Evolutionary conservation across 1,140 invertebrate species (phyloP), one percentile per base, ranked within the genome.

Genomic region (Drosophila mayri): DNA sequence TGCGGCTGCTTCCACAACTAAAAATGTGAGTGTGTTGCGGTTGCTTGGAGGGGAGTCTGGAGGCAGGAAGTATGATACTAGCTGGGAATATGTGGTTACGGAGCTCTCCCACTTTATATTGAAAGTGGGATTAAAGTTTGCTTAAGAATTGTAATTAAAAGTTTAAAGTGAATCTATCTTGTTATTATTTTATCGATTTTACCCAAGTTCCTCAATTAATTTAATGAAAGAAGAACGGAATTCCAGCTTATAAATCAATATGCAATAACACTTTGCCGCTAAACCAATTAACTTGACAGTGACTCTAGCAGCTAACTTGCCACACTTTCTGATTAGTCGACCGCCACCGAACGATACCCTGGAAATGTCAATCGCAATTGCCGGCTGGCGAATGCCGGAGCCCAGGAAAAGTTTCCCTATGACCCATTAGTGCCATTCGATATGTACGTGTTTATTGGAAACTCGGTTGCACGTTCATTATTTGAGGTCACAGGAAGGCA

Each of bases 391-490:
- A 60, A 68, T 59, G 73, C 49, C 75, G 75, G 55, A 65, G 47
- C 52, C 28, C 52, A 28, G 55, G 32, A 78, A 66, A 78, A 76
- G 59, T 74, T 64, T 52, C 60, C 47, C 47, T 58, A 32, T 74
- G 67, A 70, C 72, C 84, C 76, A 74, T 79, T 76, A 72, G 70
- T 65, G 83, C 44, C 66, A 76, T 81, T 85, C 57, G 81, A 74
- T 78, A 70, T 44, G 83, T 76, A 86, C 83, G 83, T 87, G 83
- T 76, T 88, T 87, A 79, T 83, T 77, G 71, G 67, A 68, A 88
- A 82, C 76, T 72, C 65, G 50, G 60, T 68, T 57, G 63, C 60
- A 71, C 75, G 70, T 76, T 83, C 71, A 50, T 83, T 70, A 74
- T 83, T 83, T 88, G 64, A 70, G 84, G 79, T 84, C 72, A 73